Base-by-base conservation (phyloP, 2,888 invertebrate species). In the Andrena camellia region DNA sequence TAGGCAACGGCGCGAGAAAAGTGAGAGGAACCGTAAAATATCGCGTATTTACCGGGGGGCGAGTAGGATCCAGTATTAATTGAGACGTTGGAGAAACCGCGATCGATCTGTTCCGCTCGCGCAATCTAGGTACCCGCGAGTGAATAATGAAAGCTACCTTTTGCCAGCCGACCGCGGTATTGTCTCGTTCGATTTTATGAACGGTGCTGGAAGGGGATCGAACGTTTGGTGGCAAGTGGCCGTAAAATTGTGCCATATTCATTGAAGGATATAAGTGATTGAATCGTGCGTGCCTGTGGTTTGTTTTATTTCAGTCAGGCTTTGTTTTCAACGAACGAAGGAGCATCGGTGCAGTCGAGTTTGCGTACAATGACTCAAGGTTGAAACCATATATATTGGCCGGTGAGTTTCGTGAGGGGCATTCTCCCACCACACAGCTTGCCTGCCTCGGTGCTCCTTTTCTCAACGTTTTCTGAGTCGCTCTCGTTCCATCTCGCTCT, bases 71-170 rank as follows among this genome's bases (percentile, higher is more conserved):
- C 26, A 48, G 50, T 69, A 64, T 81, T 81, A 85, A 85, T 78
- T 67, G 79, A 79, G 64, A 79, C 66, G 70, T 78, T 72, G 52
- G 68, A 42, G 42, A 23, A 74, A 85, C 52, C 8, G 23, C 42
- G 71, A 78, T 78, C 60, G 81, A 75, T 69, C 62, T 20, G 67
- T 50, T 84, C 62, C 29, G 48, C 29, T 81, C 31, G 50, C n/a
- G 50, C 35, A 70, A 72, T 71, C 48, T 17, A 42, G 42, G 42
- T 42, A 48, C 8, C 7, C 23, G 31, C 23, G 26, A 3, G 42
- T 33, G 35, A 67, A 72, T 69, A 81, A 77, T 72, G 48, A 33
- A 48, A 62, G 48, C 54, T 71, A 81, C 71, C 80, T 74, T 81
- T 77, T 57, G 3, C 33, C 42, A 20, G 35, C 17, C 26, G 63